phyloP scores from a whole-genome alignment of 2,888 invertebrate genomes.

The Drosophila stalkeri region DNA sequence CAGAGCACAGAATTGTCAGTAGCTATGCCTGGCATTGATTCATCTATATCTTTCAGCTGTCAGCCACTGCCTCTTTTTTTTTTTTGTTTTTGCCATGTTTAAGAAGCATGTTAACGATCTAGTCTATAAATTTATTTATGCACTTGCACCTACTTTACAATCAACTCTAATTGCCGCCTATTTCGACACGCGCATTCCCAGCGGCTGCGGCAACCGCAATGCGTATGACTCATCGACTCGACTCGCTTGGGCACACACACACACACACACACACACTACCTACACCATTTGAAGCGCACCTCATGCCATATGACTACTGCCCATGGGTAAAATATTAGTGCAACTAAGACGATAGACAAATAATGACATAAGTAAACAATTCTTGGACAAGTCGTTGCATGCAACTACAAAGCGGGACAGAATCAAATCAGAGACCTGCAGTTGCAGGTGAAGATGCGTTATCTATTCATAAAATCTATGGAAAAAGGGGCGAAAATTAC shows the following conservation, averaged over 20 bases:
- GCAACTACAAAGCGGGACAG: conserved; percentile 28
- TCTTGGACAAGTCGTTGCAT: conserved; percentile 56
- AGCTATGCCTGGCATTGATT: conserved; percentile 6
- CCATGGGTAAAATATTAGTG: conserved; percentile 72
- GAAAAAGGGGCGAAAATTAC: conserved; percentile 74
- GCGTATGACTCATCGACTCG: conserved; percentile 16
- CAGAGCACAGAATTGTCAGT: neutral
- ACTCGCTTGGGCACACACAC: conserved; percentile 15
- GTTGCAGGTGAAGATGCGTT: conserved; percentile 41
- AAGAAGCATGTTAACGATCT: conserved; percentile 20
- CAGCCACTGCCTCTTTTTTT: neutral
- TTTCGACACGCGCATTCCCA: conserved; percentile 46
- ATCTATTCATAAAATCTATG: conserved; percentile 67
- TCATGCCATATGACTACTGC: conserved; percentile 65
- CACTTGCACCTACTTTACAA: conserved; percentile 46
- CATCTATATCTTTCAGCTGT: conserved; percentile 1
- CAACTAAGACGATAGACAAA: conserved; percentile 75
- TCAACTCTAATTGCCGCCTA: conserved; percentile 59
- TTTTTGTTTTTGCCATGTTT: conserved; percentile 3
- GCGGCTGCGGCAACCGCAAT: conserved; percentile 32
- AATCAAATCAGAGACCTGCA: conserved; percentile 44
- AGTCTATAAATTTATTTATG: conserved; percentile 44
- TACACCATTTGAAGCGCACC: conserved; percentile 30
- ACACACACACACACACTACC: conserved; percentile 16
- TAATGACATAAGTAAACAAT: conserved; percentile 61